Evolutionary conservation across 2,888 invertebrate species (phyloP).

Genomic region (Stomorhina lunata): DNA sequence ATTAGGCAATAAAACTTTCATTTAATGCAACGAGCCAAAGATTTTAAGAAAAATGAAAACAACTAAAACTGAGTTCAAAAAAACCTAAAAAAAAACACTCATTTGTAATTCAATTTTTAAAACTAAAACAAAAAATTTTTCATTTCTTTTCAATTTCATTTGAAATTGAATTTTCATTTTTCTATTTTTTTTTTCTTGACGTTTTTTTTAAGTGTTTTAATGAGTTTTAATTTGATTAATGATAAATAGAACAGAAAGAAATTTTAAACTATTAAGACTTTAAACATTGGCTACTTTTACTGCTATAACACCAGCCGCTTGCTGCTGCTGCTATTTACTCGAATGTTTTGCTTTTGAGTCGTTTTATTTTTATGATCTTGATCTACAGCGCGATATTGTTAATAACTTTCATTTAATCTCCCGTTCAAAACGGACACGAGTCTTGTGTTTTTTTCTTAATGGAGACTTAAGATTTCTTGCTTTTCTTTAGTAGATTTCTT

Average conservation of each 20-base stretch:
- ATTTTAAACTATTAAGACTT: too few species aligned
- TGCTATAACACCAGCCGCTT: neutral
- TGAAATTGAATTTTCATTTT: constrained; percentile 20
- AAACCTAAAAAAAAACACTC: constrained; percentile 11
- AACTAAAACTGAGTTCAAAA: neutral
- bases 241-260: constrained; percentile 61
- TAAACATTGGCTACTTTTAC: neutral
- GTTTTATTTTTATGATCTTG: constrained; percentile 47
- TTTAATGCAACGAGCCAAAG: constrained; percentile 35
- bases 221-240: constrained; percentile 66
- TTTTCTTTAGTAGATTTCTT: neutral
- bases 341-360: constrained; percentile 14
- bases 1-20: constrained; percentile 64
- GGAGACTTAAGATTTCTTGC: neutral
- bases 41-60: neutral
- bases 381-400: constrained; percentile 45
- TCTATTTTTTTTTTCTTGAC: neutral
- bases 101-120: constrained; percentile 54
- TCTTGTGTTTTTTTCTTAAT: neutral
- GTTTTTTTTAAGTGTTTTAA: constrained; percentile 49
- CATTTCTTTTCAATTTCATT: constrained; percentile 45
- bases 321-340: neutral
- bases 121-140: constrained; percentile 4
- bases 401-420: constrained; percentile 64
- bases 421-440: constrained; percentile 25